Percentiles rank a stretch among this genome's conserved stretches.
Conservation (phyloP, 1,140 invertebrate genomes). For the Anagrus nilaparvatae region DNA sequence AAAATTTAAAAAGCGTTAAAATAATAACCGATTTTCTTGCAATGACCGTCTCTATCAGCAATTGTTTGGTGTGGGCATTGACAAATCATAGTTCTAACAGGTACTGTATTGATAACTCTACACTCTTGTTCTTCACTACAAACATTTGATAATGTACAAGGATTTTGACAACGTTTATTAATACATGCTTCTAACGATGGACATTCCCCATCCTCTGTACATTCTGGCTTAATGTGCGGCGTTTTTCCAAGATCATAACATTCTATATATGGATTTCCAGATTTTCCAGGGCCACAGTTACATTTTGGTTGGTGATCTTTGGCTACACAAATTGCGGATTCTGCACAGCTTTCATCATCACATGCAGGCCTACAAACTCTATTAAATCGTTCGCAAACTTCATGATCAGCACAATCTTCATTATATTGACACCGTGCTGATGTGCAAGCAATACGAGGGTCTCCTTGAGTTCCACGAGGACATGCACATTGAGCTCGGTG, state of each 20-base stretch:
- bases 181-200: conserved; percentile 62
- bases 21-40: conserved; percentile 46
- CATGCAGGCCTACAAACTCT: conserved; percentile 75
- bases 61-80: conserved; percentile 66
- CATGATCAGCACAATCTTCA: conserved; percentile 77
- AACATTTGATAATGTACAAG: conserved; percentile 57
- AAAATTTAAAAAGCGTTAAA: not conserved
- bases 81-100: conserved; percentile 70
- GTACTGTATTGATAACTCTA: conserved; percentile 63
- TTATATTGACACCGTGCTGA: conserved; percentile 77
- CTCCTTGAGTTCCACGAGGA: conserved; percentile 73
- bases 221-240: conserved; percentile 46
- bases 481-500: conserved; percentile 74
- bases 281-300: conserved; percentile 59
- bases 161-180: conserved; percentile 63
- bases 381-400: conserved; percentile 76
- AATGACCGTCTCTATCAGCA: conserved; percentile 50
- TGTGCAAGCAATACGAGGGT: conserved; percentile 70
- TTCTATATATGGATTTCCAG: conserved; percentile 68
- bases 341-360: conserved; percentile 63
- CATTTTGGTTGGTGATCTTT: conserved; percentile 69
- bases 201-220: conserved; percentile 66
- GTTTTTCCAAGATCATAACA: conserved; percentile 41
- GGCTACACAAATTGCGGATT: conserved; percentile 62
- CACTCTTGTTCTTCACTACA: conserved; percentile 68